phyloP scores from a whole-genome alignment of 2,113 vertebrate species.

The Microtus oregoni region DNA sequence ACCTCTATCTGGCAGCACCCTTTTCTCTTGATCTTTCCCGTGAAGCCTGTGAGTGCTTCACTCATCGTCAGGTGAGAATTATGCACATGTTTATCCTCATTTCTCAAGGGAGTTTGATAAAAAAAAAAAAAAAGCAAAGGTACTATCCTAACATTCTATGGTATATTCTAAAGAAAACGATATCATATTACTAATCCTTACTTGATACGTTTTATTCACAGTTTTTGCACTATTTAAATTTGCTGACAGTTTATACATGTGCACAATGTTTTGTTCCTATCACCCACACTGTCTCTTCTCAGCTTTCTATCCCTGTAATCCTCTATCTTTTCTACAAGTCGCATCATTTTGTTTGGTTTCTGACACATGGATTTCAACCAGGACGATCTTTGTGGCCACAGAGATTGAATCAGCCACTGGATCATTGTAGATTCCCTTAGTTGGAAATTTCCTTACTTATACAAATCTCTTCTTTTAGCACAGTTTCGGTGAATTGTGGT shows the following conservation, averaged over 20 bases:
- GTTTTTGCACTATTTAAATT: too few relatives aligned
- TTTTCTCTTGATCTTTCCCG: background rate
- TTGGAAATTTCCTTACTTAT: background rate
- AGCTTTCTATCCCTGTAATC: background rate
- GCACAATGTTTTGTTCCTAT: background rate
- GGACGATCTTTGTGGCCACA: background rate
- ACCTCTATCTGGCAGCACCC: background rate
- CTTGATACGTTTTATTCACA: background rate
- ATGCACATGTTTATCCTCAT: background rate
- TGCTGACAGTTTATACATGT: background rate
- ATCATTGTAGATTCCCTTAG: background rate
- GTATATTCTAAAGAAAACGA: background rate
- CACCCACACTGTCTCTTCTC: too few relatives aligned
- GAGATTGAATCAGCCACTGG: too few relatives aligned
- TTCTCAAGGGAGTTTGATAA: constrained; percentile 30
- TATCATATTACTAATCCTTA: background rate
- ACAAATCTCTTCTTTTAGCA: background rate
- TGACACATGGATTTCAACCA: background rate
- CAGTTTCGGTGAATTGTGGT: background rate
- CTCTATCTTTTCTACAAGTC: background rate
- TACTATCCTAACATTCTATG: background rate
- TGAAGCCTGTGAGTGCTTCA: background rate
- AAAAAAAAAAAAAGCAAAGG: background rate
- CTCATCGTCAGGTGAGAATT: background rate
- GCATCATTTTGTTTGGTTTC: background rate